Evolutionary conservation across 2,113 vertebrate genomes (phyloP), one percentile per base, ranked within the genome.

Genomic region (Piaya cayana): DNA sequence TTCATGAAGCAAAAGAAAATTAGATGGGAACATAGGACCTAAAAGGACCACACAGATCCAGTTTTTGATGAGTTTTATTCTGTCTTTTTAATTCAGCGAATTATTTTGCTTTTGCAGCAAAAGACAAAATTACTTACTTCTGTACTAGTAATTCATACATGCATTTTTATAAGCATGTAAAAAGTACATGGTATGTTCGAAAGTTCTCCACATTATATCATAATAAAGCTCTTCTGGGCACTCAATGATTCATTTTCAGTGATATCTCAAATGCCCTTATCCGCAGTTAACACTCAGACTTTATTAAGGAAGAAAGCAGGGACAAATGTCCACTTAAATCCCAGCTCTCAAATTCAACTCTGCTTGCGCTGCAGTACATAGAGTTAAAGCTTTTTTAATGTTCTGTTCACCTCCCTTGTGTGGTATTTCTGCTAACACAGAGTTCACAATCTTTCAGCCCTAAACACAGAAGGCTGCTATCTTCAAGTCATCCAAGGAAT

Each of bases 401-500:
- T 97, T 96, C 97, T 95, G 64, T 94, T 97, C 95, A 67, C 97
- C 90, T 98, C 97, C 97, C 98, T 71, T 90, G 96, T 96, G 98
- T 98, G 98, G 98, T 95, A 98, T 98, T 98, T 98, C 97, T 97
- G 95, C 95, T 97, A 97, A 97, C 97, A 96, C 86, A 97, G 97
- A 98, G 97, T 98, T 98, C 98, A 97, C 96, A 98, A 96, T 98
- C 97, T 97, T 98, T 98, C 96, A 98, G 97, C 92, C 97, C 97
- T 96, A 97, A 97, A 98, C 96, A 97, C 97, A 98, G 97, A 97
- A 97, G 96, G 94, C 97, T 97, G 97, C 98, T 98, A 97, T 98
- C 97, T 98, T 97, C 95, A 96, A 98, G 97, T 98, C 98, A 99
- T 99, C 98, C 98, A 97, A 98, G 98, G 98, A 99, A 99, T 99